phyloP scores from a whole-genome alignment of 2,797 vertebrate species.

The Microctenopoma stevenorrisi region DNA sequence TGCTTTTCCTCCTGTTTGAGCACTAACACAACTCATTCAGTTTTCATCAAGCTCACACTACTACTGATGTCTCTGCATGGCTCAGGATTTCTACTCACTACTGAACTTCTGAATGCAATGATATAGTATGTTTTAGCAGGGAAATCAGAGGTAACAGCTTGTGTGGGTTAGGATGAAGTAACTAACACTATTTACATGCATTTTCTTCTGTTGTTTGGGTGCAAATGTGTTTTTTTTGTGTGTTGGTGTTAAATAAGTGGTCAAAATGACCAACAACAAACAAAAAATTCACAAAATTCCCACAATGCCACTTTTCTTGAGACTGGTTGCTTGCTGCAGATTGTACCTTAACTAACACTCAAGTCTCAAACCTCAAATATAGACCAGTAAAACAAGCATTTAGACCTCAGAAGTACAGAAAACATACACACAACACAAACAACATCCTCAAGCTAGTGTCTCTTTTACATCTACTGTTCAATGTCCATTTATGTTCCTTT shows the following conservation, averaged over 20 bases:
- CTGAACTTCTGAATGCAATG: background rate
- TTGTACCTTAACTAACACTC: background rate
- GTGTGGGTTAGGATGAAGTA: no score
- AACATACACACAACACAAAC: background rate
- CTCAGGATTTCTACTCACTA: background rate
- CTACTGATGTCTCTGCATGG: background rate
- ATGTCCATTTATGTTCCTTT: slow-evolving; percentile 31
- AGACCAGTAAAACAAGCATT: background rate
- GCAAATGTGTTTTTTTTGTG: no score
- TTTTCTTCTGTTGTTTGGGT: no score
- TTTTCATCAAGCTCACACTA: background rate
- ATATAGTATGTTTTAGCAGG: background rate
- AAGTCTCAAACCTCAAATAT: background rate
- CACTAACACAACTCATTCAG: background rate
- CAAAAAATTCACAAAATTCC: no score
- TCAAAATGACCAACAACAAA: no score
- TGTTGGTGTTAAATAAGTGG: no score
- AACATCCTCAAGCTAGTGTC: slow-evolving; percentile 7
- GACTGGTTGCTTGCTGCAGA: no score
- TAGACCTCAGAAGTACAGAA: background rate
- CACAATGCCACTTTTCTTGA: no score
- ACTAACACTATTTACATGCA: no score
- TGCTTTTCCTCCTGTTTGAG: background rate
- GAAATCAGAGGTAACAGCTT: no score
- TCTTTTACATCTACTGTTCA: slow-evolving; percentile 8